Evolutionary conservation across 64 coral and sea anemone species (phyloP), one percentile per base, ranked within the genome.

Genomic region (Cladopsammia gracilis): DNA sequence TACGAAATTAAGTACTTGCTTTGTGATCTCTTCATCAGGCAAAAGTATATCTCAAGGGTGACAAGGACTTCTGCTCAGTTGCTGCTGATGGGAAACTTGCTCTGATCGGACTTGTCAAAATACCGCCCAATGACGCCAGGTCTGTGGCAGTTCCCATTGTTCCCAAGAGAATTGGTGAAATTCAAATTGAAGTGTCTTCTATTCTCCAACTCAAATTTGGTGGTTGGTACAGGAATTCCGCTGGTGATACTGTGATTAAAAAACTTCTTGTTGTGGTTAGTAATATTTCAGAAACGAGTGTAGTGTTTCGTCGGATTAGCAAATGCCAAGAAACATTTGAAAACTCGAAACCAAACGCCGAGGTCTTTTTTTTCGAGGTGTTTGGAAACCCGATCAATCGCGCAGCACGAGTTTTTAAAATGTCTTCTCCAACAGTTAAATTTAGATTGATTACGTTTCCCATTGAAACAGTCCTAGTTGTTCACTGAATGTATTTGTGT

Each of bases 251-350:
- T 9, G 87, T 85, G 3, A 52, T 64, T 48, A 82, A 68, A 50
- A 76, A 59, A 53, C 26, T 95, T 15, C 79, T 90, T 77, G 93
- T 95, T 71, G 78, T 90, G 88, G 88, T 90, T 73, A n/a, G 93
- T 95, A 61, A 34, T 34, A 34, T 34, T 34, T 34, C 34, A 34
- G 0, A 34, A 34, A 34, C 34, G 34, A 34, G 34, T 34, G 34
- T 2, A 34, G 34, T 2, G 34, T 34, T 34, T 34, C 34, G 34
- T 34, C 34, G 34, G 34, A 2, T 34, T 34, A 1, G 34, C 34
- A 34, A 34, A 34, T 34, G 2, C 34, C 34, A 34, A 34, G 34
- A 34, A 34, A 34, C 34, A 34, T 34, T 34, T 34, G 34, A 34
- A 34, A 34, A 34, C 34, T 34, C 34, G 34, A 34, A 34, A 34